These are phyloP conservation scores for Pseudeuparius sepicola DNA, from an alignment of 2,888 invertebrate species.

Conservation along the genomic window DNA sequence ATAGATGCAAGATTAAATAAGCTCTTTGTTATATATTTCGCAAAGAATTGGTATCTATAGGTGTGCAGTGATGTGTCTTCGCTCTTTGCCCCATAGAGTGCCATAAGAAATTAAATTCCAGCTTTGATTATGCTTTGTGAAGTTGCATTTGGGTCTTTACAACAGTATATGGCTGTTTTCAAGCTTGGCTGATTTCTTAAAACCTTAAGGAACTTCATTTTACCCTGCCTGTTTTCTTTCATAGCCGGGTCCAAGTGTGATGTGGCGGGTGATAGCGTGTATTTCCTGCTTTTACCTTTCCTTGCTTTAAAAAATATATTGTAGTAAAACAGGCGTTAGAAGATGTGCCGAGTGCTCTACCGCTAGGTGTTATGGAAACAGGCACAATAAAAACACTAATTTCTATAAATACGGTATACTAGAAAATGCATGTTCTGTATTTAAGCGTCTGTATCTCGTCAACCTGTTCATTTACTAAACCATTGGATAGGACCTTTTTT, in stretches of 20 bases:
- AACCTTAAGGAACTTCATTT: conserved; percentile 4
- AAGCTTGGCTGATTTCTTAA: neutral
- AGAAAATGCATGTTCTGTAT: no score
- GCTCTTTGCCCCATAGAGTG: conserved; percentile 6
- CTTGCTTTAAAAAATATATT: conserved; percentile 8
- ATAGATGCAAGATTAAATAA: conserved; percentile 8
- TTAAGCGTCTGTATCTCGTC: no score
- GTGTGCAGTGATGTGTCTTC: neutral
- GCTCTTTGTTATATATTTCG: conserved; percentile 4
- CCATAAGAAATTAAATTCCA: conserved; percentile 4
- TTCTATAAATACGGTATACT: no score
- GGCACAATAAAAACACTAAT: no score
- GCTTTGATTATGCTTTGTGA: no score
- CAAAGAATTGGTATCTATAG: conserved; percentile 5
- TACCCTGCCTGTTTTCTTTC: conserved; percentile 3
- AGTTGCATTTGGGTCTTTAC: conserved; percentile 1
- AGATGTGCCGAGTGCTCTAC: no score
- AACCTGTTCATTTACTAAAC: no score
- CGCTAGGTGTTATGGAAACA: no score
- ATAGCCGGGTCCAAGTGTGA: neutral
- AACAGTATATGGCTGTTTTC: neutral
- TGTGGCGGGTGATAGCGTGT: neutral
- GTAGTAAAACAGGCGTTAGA: no score
- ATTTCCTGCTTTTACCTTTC: conserved; percentile 5
- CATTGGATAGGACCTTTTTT: no score